Base-by-base conservation (phyloP, 1,140 invertebrate genomes). In the Halesus radiatus region DNA sequence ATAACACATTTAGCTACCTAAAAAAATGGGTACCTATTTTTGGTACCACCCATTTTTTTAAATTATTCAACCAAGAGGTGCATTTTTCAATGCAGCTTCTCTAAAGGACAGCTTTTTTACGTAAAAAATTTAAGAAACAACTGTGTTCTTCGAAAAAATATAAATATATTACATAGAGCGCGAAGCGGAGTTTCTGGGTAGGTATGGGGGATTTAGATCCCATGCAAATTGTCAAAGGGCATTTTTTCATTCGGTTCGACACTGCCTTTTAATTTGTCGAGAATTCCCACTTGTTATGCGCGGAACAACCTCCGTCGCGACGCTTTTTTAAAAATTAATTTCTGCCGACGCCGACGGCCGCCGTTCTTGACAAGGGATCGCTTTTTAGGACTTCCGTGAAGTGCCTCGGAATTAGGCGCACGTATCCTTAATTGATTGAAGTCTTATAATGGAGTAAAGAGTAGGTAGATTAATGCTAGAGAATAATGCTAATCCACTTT, bases 241-340 rank as follows among this genome's bases (percentile, higher is more conserved):
- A 81, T 81, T 81, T 81, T 3, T 81, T 81, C 80, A 81, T 79
- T 79, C 77, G 73, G 76, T 79, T 81, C 80, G 80, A 81, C 80
- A 81, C 78, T 73, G 80, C 77, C 60, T 81, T 81, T 81, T 81
- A 81, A 81, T 81, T 81, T 81, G 80, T 79, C 45, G 58, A 68
- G 68, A 78, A 79, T 76, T 73, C 74, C 73, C 76, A 76, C 77
- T 81, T 81, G 80, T 26, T 72, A 81, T 81, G 76, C 80, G 26
- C 26, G 62, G 56, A 53, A 73, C 77, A 77, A 74, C 76, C 73
- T 50, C 32, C 56, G 74, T 22, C 72, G 77, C 58, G 80, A 81
- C 80, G 80, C 80, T 81, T 81, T 81, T 81, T 81, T 68, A 18
- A 75, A 81, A 79, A 81, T 81, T 79, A 79, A 81, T 81, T 81